These are phyloP conservation scores for Ictalurus punctatus DNA, from an alignment of 2,113 vertebrate species.

Conservation along the genomic window DNA sequence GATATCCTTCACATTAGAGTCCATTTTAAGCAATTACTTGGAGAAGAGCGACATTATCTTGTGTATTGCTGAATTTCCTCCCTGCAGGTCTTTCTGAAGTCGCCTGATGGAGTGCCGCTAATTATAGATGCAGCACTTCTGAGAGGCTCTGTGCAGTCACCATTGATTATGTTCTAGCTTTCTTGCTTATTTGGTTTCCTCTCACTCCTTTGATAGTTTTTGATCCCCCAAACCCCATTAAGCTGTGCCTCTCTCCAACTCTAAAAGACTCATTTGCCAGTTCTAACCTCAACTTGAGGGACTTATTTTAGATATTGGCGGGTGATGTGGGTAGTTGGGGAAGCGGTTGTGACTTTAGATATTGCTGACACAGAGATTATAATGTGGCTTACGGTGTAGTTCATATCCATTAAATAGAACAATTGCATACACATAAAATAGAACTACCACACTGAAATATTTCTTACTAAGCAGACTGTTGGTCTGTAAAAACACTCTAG, in stretches of 20 bases:
- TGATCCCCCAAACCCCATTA: slow-evolving; percentile 28
- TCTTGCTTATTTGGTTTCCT: slow-evolving; percentile 27
- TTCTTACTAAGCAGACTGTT: not conserved
- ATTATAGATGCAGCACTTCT: slow-evolving; percentile 24
- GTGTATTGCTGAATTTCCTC: not conserved
- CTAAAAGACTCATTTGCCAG: slow-evolving; percentile 21
- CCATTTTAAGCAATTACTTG: slow-evolving; percentile 24
- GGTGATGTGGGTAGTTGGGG: not conserved
- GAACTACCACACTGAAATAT: not conserved
- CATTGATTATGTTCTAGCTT: slow-evolving; percentile 15
- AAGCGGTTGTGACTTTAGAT: slow-evolving; percentile 17
- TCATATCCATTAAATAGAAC: slow-evolving; percentile 6
- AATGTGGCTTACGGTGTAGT: not conserved
- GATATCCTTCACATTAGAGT: slow-evolving; percentile 31
- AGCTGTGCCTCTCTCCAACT: slow-evolving; percentile 6
- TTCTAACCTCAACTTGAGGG: slow-evolving; percentile 6
- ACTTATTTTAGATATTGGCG: slow-evolving; percentile 14
- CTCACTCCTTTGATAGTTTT: slow-evolving; percentile 43
- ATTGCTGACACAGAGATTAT: not conserved
- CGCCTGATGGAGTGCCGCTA: slow-evolving; percentile 32
- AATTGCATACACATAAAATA: not conserved
- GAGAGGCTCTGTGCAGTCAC: slow-evolving; percentile 24
- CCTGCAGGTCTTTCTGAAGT: slow-evolving; percentile 39
- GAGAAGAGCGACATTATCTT: slow-evolving; percentile 25
- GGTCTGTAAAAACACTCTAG: slow-evolving; percentile 18